These are phyloP conservation scores for Lycopodina hypogea DNA, from an alignment of 37 sponge, comb jelly and placozoan genomes.

Conservation along the genomic window DNA sequence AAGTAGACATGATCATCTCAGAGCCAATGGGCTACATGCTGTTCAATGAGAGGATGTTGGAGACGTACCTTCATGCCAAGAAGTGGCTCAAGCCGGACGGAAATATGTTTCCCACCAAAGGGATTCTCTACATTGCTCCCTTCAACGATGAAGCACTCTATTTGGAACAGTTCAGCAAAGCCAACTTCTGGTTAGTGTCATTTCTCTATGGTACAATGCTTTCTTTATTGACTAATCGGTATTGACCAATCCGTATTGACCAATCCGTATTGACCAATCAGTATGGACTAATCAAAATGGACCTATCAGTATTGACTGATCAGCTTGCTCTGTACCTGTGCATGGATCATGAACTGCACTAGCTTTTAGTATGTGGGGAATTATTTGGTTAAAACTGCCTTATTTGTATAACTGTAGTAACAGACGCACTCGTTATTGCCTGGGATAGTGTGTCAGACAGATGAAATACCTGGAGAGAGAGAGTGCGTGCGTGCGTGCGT, in stretches of 20 bases:
- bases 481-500: too few species aligned
- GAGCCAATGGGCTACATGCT: conserved; percentile 99
- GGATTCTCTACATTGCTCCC: conserved; percentile 86
- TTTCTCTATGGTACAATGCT: too few species aligned
- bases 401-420: too few species aligned
- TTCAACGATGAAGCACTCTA: conserved; percentile 93
- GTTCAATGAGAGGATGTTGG: conserved; percentile 96
- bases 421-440: too few species aligned
- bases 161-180: conserved; percentile 81
- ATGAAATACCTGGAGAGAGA: too few species aligned
- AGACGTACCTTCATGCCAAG: conserved; percentile 88
- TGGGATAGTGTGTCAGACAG: too few species aligned
- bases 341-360: too few species aligned
- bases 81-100: conserved; percentile 95
- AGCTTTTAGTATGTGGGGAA: too few species aligned
- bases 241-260: too few species aligned
- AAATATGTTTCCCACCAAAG: conserved; percentile 91
- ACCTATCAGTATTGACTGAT: not conserved
- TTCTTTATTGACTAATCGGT: not conserved
- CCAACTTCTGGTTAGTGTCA: conserved; percentile 81
- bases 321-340: too few species aligned
- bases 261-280: too few species aligned
- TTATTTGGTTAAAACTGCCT: too few species aligned
- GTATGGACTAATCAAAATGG: not conserved
- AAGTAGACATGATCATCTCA: conserved; percentile 90